Evolutionary conservation across 1,140 invertebrate species (phyloP), one percentile per base, ranked within the genome.

Genomic region (Phymorhynchus buccinoides): DNA sequence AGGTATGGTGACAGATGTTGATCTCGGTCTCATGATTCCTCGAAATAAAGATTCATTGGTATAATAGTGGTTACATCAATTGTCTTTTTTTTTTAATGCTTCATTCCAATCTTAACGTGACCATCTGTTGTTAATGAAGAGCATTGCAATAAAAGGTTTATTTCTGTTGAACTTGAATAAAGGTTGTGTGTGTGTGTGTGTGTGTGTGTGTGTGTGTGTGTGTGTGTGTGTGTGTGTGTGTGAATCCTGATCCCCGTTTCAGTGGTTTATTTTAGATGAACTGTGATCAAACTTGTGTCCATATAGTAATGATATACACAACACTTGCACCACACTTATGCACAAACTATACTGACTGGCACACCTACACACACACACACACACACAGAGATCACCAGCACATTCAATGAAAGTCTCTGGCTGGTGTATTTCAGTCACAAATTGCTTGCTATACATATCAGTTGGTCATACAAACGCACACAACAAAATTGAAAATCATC

Each of bases 151-250:
- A 73, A 39, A 73, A n/a, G 7, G 32, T 35, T 73, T 35, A 73
- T 0, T 3, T 73, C 12, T 73, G 32, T 35, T 37, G 37, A 73
- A 14, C 30, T 35, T 7, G 9, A n/a, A 68, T 68, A 6, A 68
- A n/a, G 32, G 4, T 6, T 73, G 71, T 37, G 71, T 73, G 71
- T 3, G 3, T 73, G 71, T 27, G n/a, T 37, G 0, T 73, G 71
- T 73, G 71, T 73, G 71, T 73, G 71, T 73, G 71, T 73, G 71
- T 73, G 37, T 73, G 71, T 37, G 3, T 35, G 30, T 9, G 71
- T 1, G 0, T 9, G 71, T 1, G 71, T 9, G 71, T 37, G 16
- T 39, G 30, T 37, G 71, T 39, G 32, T 73, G 71, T 14, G 32
- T 9, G 30, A n/a, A n/a, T n/a, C n/a, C n/a, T n/a, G n/a, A n/a